phyloP scores from a whole-genome alignment of 2,888 invertebrate genomes.

The Drosophila lacicola region DNA sequence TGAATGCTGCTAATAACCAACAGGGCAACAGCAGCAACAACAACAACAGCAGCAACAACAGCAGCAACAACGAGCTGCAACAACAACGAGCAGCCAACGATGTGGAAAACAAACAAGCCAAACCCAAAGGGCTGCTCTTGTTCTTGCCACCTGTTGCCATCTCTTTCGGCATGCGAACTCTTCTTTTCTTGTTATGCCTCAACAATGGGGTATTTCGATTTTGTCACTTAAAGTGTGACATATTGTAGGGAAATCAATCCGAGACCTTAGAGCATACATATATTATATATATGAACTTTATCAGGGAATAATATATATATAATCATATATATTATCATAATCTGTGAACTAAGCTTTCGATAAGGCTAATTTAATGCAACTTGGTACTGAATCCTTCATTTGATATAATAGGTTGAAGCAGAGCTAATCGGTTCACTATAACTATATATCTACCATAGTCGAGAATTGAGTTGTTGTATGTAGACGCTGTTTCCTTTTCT shows the following conservation, averaged over 20 bases:
- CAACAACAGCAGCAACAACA: constrained; percentile 19
- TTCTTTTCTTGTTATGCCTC: not conserved
- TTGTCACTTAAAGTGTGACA: not conserved
- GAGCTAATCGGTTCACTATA: too few species aligned
- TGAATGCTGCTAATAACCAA: constrained; percentile 71
- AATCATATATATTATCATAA: too few species aligned
- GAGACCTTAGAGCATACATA: too few species aligned
- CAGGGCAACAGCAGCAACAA: constrained; percentile 38
- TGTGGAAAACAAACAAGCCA: constrained; percentile 61
- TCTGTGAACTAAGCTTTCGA: too few species aligned
- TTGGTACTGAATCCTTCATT: too few species aligned
- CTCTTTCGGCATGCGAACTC: constrained; percentile 16
- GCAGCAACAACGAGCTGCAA: constrained; percentile 26
- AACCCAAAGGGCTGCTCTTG: constrained; percentile 56
- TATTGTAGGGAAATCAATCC: too few species aligned
- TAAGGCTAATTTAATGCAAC: too few species aligned
- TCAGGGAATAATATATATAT: not conserved
- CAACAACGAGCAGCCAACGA: constrained; percentile 44
- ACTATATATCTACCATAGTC: too few species aligned
- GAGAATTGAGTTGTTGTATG: too few species aligned
- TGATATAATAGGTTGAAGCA: too few species aligned
- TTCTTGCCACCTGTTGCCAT: constrained; percentile 60
- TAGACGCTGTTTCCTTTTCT: too few species aligned
- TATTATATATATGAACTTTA: too few species aligned
- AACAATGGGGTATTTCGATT: not conserved